Conservation (phyloP, 2,888 invertebrate genomes). For the Hypercompe scribonia region DNA sequence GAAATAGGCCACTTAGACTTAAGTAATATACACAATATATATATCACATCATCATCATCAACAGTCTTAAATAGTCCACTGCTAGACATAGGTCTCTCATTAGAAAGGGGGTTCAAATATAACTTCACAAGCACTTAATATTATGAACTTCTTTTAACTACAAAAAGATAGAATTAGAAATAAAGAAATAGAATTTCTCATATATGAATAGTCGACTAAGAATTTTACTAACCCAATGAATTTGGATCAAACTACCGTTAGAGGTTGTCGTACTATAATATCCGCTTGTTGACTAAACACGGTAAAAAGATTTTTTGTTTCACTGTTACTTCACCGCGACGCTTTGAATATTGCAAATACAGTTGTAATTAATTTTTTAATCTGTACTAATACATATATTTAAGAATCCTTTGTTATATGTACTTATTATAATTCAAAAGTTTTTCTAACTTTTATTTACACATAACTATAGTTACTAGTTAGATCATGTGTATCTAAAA, state of each 20-base stretch:
- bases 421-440: neutral
- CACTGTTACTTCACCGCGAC: neutral
- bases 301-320: conserved; percentile 19
- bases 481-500: too few species aligned
- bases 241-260: conserved; percentile 80
- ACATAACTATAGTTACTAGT: too few species aligned
- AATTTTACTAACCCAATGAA: conserved; percentile 53
- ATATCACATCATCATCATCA: too few species aligned
- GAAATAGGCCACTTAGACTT: neutral
- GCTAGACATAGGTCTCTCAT: too few species aligned
- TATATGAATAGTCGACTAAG: neutral
- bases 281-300: conserved; percentile 60
- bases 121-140: too few species aligned
- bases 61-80: too few species aligned
- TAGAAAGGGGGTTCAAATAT: too few species aligned
- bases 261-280: conserved; percentile 67
- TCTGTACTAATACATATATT: neutral
- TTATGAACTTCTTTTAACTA: too few species aligned
- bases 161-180: neutral
- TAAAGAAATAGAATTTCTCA: conserved; percentile 1
- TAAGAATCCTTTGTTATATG: neutral
- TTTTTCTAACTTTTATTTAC: too few species aligned
- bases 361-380: neutral
- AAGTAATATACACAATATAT: neutral
- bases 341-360: neutral